Evolutionary conservation across 2,797 vertebrate genomes (phyloP).

Genomic region (Sebastes baramenuke): DNA sequence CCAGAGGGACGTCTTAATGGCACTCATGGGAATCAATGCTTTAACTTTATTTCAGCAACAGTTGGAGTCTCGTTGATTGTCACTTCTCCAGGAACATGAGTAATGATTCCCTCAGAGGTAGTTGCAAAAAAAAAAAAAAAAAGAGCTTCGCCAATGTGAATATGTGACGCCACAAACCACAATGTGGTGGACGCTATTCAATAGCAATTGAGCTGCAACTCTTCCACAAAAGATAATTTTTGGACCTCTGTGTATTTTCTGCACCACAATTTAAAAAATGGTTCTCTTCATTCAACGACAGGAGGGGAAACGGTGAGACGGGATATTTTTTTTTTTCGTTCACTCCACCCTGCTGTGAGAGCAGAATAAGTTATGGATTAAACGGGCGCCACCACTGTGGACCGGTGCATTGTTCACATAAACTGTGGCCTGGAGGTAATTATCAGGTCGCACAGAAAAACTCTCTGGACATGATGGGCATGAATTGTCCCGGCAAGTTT

Average conservation of each 20-base stretch:
- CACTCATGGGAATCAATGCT: slow-evolving; percentile 49
- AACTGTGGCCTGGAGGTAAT: slow-evolving; percentile 52
- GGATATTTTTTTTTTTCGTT: not conserved
- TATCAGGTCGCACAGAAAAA: slow-evolving; percentile 42
- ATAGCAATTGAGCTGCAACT: slow-evolving; percentile 1
- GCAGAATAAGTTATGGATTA: slow-evolving; percentile 50
- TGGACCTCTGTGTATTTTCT: not conserved
- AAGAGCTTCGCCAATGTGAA: not conserved
- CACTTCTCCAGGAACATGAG: slow-evolving; percentile 51
- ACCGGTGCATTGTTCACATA: slow-evolving; percentile 42
- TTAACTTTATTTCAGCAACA: slow-evolving; percentile 40
- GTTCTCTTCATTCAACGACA: slow-evolving; percentile 26
- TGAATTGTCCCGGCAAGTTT: slow-evolving; percentile 57
- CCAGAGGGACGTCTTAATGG: slow-evolving; percentile 55
- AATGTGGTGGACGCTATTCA: slow-evolving; percentile 2
- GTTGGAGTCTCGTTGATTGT: slow-evolving; percentile 40
- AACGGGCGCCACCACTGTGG: slow-evolving; percentile 1
- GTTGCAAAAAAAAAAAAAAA: not conserved
- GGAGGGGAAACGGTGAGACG: slow-evolving; percentile 13
- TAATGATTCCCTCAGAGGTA: slow-evolving; percentile 48
- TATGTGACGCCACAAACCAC: not conserved
- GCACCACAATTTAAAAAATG: slow-evolving; percentile 16
- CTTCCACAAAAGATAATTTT: not conserved
- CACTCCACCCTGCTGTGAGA: slow-evolving; percentile 32
- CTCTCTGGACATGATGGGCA: slow-evolving; percentile 39